Percentiles rank a stretch among this genome's conserved stretches.
These are phyloP conservation scores for Rafetus swinhoei DNA, from an alignment of 2,113 vertebrate species.

Conservation along the genomic window DNA sequence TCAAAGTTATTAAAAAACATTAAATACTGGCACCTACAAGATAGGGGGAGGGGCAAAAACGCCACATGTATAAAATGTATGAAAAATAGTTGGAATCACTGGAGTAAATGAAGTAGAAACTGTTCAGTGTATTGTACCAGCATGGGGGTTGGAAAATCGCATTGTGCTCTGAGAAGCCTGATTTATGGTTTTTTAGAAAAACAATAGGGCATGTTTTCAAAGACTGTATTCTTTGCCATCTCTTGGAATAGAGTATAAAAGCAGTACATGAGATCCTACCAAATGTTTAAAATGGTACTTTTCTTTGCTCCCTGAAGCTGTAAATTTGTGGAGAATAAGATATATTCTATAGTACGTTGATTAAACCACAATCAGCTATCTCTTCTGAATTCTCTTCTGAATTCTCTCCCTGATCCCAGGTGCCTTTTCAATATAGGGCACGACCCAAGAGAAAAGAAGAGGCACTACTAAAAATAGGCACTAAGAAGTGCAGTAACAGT, in stretches of 20 bases:
- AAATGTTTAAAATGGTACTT: neutral
- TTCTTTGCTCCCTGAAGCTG: neutral
- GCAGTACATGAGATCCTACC: neutral
- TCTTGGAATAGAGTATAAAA: neutral
- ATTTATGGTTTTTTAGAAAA: neutral
- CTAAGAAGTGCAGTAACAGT: conserved; percentile 54
- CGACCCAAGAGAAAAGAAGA: neutral
- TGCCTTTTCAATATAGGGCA: neutral
- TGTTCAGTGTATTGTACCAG: neutral
- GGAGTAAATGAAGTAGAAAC: neutral
- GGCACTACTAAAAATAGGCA: conserved; percentile 51
- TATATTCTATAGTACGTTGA: neutral
- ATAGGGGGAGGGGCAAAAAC: neutral
- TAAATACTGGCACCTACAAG: neutral
- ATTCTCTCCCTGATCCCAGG: neutral
- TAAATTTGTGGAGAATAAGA: neutral
- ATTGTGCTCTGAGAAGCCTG: neutral
- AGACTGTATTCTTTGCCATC: neutral
- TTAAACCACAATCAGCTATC: neutral
- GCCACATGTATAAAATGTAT: neutral
- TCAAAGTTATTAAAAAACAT: neutral
- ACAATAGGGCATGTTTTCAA: neutral
- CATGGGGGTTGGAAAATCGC: neutral
- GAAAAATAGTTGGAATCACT: neutral
- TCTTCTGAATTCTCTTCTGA: neutral